Conservation (phyloP, 2,888 invertebrate species). For the Sarcophaga variegata region DNA sequence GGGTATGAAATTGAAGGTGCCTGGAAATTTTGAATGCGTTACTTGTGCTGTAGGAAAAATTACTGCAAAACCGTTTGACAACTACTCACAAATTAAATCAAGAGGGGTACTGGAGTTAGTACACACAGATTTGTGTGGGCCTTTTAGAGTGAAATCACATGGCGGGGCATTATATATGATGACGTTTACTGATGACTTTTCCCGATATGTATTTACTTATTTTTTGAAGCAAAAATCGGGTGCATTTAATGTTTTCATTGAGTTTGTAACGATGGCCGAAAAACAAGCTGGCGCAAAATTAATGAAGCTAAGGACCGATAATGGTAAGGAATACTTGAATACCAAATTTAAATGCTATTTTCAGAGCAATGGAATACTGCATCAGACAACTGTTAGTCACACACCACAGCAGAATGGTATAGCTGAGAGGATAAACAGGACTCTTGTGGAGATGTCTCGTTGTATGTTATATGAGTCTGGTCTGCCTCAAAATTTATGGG, state of each 20-base stretch:
- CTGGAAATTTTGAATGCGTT: constrained; percentile 45
- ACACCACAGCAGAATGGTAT: too few species aligned
- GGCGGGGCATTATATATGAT: constrained; percentile 62
- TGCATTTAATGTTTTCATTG: constrained; percentile 53
- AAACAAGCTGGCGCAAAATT: constrained; percentile 50
- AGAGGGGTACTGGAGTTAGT: constrained; percentile 51
- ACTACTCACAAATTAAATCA: constrained; percentile 39
- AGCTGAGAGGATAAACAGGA: too few species aligned
- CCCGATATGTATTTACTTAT: too few species aligned
- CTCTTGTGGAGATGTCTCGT: constrained; percentile 72
- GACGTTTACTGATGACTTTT: constrained; percentile 63
- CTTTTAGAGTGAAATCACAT: constrained; percentile 51
- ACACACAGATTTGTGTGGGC: constrained; percentile 46
- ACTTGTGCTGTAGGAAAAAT: constrained; percentile 28
- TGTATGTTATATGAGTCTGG: constrained; percentile 72
- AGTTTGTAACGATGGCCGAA: constrained; percentile 65
- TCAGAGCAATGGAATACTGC: constrained; percentile 39
- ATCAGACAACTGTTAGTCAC: constrained; percentile 32
- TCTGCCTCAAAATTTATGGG: constrained; percentile 64
- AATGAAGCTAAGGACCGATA: constrained; percentile 27
- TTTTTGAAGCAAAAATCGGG: constrained; percentile 60
- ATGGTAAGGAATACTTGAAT: constrained; percentile 45
- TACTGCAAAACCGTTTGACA: constrained; percentile 26
- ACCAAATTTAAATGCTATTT: constrained; percentile 54
- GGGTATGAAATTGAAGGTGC: constrained; percentile 24